Base-by-base conservation (phyloP, 2,797 vertebrate species). In the Manis pentadactyla region DNA sequence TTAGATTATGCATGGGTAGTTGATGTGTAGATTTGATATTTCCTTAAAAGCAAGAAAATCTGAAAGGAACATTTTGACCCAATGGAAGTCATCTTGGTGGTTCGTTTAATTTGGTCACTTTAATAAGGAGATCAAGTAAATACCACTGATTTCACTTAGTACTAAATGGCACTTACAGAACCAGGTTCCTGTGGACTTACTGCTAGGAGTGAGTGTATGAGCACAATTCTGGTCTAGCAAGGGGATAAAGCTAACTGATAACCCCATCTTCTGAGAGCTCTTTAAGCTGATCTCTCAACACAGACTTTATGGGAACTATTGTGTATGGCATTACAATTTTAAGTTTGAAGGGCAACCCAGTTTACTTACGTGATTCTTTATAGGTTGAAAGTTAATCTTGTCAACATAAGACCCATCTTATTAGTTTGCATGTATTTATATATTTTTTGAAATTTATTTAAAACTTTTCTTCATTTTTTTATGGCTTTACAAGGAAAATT, bases 51-150 rank as follows among this genome's bases (percentile, higher is more conserved):
- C 27, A 27, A 63, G 73, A 63, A 88, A 37, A 69, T 89, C 5
- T 64, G 73, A 88, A 51, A 79, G 84, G 55, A 74, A 55, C 57
- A 79, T 94, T 83, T 78, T 87, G 68, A 92, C 39, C 14, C 31
- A 39, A 0, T 89, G 85, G 66, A 94, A 78, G 42, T 19, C 46
- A 88, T 94, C 53, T 92, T 79, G 81, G 46, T 81, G 49, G 55
- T 87, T 94, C 69, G 49, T 93, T 64, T 78, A 29, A 87, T 73
- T 86, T 88, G 64, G 46, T 93, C 51, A 73, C 0, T 87, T 93
- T 96, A 73, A 68, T 91, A 96, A 91, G 46, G 53, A 93, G 91
- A 86, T 34, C 2, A 37, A 94, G 31, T 83, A 94, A 83, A 25
- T 68, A 34, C n/a, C 75, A 78, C 6, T 34, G 61, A 59, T 79